Base-by-base conservation (phyloP, 2,113 vertebrate species). In the Rhinolophus sinicus region DNA sequence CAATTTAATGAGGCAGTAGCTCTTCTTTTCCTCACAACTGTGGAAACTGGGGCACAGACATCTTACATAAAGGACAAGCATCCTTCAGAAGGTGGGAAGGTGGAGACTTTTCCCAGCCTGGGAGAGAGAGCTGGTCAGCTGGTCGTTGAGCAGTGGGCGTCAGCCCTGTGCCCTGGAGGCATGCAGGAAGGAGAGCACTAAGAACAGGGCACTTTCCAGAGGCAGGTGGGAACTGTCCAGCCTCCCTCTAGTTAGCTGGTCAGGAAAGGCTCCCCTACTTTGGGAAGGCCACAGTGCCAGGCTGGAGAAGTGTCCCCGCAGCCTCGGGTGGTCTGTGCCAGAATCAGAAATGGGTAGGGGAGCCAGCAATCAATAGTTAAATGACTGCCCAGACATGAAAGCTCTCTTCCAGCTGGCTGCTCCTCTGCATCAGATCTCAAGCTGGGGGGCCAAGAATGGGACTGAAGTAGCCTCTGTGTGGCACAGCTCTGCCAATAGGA, bases 21-120 rank as follows among this genome's bases (percentile, higher is more conserved):
- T 38, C 18, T 38, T 5, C 22, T 1, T 21, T 3, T 13, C n/a
- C 58, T 9, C 26, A 18, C 26, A 26, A 12, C 3, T 33, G 65
- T 18, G 52, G 84, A 93, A 52, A 80, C 83, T 26, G 75, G 88
- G 75, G 33, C 54, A 88, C 47, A 76, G 80, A 80, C 40, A 30
- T 10, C 21, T 58, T 26, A 47, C 16, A n/a, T 2, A 50, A 69
- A 69, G 73, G 38, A 28, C 62, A 2, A 58, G 35, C 18, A 38
- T 38, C 64, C 10, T 64, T 67, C 72, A 38, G 64, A 60, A 8
- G 54, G 40, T 0, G 0, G 38, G 18, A 52, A 44, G 3, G 3
- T 60, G 30, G 44, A 83, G 80, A 30, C 16, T 2, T 35, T 24
- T 56, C 33, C 58, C 8, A 3, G 12, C 73, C 58, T 11, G 8